Percentiles rank a stretch among this genome's conserved stretches.
These are phyloP conservation scores for Piaya cayana DNA, from an alignment of 2,113 vertebrate genomes.

Conservation along the genomic window DNA sequence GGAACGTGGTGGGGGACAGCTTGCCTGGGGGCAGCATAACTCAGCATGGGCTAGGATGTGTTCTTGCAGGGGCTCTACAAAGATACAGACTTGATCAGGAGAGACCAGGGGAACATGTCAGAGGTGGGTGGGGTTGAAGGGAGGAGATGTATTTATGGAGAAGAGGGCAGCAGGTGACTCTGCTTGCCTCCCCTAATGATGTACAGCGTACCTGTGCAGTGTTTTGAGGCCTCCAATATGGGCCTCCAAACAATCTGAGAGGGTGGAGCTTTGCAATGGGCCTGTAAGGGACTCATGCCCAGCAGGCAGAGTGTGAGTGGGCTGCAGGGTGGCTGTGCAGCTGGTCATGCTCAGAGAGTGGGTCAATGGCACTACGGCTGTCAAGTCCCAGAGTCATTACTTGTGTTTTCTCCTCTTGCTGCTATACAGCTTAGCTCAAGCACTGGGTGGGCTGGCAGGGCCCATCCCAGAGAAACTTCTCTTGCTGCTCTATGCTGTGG, in stretches of 20 bases:
- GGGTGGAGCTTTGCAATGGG: neutral
- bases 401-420: fast-evolving
- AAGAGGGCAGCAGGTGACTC: neutral
- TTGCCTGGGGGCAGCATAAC: fast-evolving
- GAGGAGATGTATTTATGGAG: neutral
- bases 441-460: fast-evolving
- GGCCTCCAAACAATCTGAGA: neutral
- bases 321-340: neutral
- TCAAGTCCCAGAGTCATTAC: fast-evolving
- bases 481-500: neutral
- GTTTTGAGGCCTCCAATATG: neutral
- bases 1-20: no score
- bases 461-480: neutral
- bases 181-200: fast-evolving
- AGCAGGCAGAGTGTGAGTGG: neutral
- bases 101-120: neutral
- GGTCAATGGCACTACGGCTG: fast-evolving
- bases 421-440: fast-evolving
- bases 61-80: neutral
- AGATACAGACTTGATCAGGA: neutral
- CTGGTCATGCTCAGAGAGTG: fast-evolving
- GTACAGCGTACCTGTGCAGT: fast-evolving
- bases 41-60: fast-evolving
- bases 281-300: fast-evolving
- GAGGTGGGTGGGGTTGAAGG: neutral